Conservation (phyloP, 1,140 invertebrate species). For the Ips nitidus region DNA sequence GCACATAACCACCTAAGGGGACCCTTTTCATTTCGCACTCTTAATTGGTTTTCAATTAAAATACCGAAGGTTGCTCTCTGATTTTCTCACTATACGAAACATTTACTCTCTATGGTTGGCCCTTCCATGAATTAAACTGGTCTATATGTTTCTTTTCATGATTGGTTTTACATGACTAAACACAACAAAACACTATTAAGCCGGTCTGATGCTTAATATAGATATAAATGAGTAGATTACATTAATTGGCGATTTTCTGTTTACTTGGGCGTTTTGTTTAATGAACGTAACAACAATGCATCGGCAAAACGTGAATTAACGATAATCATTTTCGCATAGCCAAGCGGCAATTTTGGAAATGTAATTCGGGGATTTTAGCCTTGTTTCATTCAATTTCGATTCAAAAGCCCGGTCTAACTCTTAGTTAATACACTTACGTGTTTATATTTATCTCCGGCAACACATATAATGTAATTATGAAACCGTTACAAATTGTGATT, state of each 20-base stretch:
- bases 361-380: constrained; percentile 20
- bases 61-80: too few relatives aligned
- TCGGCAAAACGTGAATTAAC: constrained; percentile 9
- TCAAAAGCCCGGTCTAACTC: constrained; percentile 25
- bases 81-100: too few relatives aligned
- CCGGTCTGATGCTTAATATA: too few relatives aligned
- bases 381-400: constrained; percentile 28
- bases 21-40: too few relatives aligned
- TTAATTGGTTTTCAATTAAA: too few relatives aligned
- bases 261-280: constrained; percentile 15
- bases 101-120: too few relatives aligned
- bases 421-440: constrained; percentile 23
- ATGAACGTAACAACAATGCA: constrained; percentile 14
- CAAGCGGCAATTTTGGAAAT: constrained; percentile 25
- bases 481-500: constrained; percentile 28
- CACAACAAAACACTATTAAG: too few relatives aligned
- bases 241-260: constrained; percentile 7
- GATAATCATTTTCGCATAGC: constrained; percentile 11
- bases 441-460: constrained; percentile 20
- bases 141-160: too few relatives aligned
- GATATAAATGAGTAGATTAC: too few relatives aligned
- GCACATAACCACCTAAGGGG: too few relatives aligned
- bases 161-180: too few relatives aligned
- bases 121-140: too few relatives aligned
- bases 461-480: constrained; percentile 20